A percentile compares a stretch with the other conserved stretches of the same genome.
Evolutionary conservation across 2,888 invertebrate species (phyloP).

Genomic region (Tanypteryx hageni): DNA sequence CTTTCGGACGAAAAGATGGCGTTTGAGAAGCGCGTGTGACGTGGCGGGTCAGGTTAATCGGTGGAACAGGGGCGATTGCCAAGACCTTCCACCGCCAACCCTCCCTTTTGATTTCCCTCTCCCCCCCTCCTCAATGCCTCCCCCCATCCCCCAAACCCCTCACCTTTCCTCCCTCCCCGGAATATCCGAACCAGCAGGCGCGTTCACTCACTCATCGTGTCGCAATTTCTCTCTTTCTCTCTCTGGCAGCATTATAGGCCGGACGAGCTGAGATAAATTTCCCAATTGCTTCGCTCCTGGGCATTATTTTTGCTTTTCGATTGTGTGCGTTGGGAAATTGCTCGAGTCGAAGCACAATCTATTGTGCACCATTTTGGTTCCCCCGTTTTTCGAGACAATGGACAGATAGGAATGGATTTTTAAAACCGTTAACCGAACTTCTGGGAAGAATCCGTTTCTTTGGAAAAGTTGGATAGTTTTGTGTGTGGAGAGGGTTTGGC

Average conservation of each 20-base stretch:
- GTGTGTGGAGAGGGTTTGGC: neutral
- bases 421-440: conserved; percentile 18
- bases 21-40: neutral
- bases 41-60: conserved; percentile 55
- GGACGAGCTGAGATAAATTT: conserved; percentile 43
- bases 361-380: conserved; percentile 19
- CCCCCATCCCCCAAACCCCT: neutral
- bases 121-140: neutral
- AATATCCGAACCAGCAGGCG: conserved; percentile 5
- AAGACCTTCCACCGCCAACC: conserved; percentile 35
- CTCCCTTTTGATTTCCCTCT: conserved; percentile 15
- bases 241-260: neutral
- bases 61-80: conserved; percentile 55
- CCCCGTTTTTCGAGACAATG: neutral
- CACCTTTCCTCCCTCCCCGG: neutral
- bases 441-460: neutral
- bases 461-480: neutral
- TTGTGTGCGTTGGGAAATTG: conserved; percentile 40
- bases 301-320: conserved; percentile 55
- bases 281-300: conserved; percentile 47
- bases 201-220: neutral
- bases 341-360: conserved; percentile 15
- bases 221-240: conserved; percentile 24
- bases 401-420: neutral
- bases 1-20: conserved; percentile 37